Percentiles rank a stretch among this genome's conserved stretches.
phyloP scores from a whole-genome alignment of 1,140 invertebrate species.

The Globodera ellingtonae region DNA sequence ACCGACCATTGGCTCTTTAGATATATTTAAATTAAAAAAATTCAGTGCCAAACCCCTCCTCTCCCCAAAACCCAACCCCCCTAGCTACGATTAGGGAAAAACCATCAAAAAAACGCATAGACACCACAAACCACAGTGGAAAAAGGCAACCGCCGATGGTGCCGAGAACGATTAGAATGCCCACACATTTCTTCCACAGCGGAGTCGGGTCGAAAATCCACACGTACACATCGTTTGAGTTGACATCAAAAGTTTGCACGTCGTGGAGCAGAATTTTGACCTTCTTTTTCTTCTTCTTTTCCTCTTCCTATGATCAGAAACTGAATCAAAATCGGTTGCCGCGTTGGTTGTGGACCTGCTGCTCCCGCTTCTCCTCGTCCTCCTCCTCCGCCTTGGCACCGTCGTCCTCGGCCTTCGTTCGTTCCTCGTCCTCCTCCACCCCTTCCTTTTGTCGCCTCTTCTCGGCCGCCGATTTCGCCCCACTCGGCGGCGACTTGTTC shows the following conservation, averaged over 20 bases:
- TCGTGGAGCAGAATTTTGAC: slow-evolving; percentile 58
- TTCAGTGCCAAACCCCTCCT: no score
- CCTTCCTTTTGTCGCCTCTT: slow-evolving; percentile 66
- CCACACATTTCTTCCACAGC: slow-evolving; percentile 92
- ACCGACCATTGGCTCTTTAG: neutral
- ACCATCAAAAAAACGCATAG: neutral
- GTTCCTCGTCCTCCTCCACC: slow-evolving; percentile 27
- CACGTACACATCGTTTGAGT: slow-evolving; percentile 78
- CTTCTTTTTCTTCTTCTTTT: slow-evolving; percentile 64
- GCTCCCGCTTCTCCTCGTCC: slow-evolving; percentile 40
- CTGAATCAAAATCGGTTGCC: neutral
- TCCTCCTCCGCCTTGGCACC: slow-evolving; percentile 15
- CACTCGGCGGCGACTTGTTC: slow-evolving; percentile 62
- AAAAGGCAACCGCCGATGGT: slow-evolving; percentile 95
- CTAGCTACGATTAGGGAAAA: neutral
- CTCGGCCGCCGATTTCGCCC: slow-evolving; percentile 59
- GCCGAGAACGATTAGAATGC: slow-evolving; percentile 84
- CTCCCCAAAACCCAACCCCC: neutral
- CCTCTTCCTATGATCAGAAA: slow-evolving; percentile 44
- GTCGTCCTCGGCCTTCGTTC: slow-evolving; percentile 9
- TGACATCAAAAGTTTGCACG: slow-evolving; percentile 51
- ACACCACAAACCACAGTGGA: slow-evolving; percentile 78
- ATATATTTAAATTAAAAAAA: neutral
- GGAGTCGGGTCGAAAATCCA: slow-evolving; percentile 99
- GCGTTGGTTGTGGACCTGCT: slow-evolving; percentile 3